Percentiles rank a stretch among this genome's conserved stretches.
Conservation (phyloP, 2,797 vertebrate species). For the Xenentodon cancila region DNA sequence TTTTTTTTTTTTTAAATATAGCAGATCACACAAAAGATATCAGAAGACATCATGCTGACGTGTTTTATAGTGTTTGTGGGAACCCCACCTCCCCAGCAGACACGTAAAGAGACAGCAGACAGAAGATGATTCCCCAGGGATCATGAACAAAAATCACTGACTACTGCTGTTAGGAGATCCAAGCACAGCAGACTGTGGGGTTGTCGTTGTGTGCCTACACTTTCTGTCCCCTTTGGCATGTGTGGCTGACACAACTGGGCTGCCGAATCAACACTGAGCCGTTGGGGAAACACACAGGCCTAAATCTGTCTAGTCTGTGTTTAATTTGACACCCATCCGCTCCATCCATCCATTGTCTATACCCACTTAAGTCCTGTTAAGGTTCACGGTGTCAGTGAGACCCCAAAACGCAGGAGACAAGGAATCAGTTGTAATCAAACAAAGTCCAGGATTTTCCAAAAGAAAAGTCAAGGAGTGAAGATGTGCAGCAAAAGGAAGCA, state of each 20-base stretch:
- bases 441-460: too few relatives aligned
- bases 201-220: constrained; percentile 31
- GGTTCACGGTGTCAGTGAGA: too few relatives aligned
- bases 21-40: constrained; percentile 62
- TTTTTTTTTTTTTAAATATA: constrained; percentile 72
- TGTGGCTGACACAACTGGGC: constrained; percentile 43
- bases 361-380: too few relatives aligned
- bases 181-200: constrained; percentile 22
- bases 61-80: constrained; percentile 58
- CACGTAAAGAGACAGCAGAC: constrained; percentile 25
- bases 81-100: constrained; percentile 14
- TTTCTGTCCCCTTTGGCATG: constrained; percentile 37
- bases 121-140: constrained; percentile 29
- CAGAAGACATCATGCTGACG: constrained; percentile 45
- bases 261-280: constrained; percentile 16
- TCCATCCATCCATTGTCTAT: too few relatives aligned
- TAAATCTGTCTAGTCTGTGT: constrained; percentile 4
- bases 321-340: background rate
- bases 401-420: too few relatives aligned
- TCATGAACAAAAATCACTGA: constrained; percentile 31
- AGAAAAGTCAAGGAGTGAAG: too few relatives aligned
- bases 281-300: constrained; percentile 20
- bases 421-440: too few relatives aligned
- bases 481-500: too few relatives aligned
- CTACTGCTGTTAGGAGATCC: constrained; percentile 34